A percentile compares a stretch with the other conserved stretches of the same genome.
Evolutionary conservation across 2,113 vertebrate species (phyloP).

Genomic region (Ceyx margarethae): DNA sequence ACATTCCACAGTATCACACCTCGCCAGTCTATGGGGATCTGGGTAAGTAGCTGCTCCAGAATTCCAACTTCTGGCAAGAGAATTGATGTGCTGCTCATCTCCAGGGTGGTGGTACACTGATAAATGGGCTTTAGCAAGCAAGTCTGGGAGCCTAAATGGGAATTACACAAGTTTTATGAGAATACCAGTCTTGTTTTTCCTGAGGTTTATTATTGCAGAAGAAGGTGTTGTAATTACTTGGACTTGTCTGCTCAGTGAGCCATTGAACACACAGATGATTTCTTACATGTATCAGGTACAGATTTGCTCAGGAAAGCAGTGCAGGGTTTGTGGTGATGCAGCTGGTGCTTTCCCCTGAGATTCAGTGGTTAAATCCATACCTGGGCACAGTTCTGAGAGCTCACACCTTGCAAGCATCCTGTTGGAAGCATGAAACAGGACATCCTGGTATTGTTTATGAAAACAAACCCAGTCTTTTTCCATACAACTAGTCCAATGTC

Average conservation of each 20-base stretch:
- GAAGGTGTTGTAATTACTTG: not conserved
- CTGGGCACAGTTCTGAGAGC: not conserved
- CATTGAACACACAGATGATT: not conserved
- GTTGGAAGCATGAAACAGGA: not conserved
- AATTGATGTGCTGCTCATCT: not conserved
- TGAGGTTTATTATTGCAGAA: not conserved
- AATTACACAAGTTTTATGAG: not conserved
- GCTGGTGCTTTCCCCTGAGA: not conserved
- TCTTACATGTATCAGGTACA: not conserved
- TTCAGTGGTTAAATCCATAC: not conserved
- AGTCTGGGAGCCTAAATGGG: not conserved
- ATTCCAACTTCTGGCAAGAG: not conserved
- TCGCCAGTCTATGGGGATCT: constrained; percentile 92
- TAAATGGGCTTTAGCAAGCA: not conserved
- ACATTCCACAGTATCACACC: constrained; percentile 93
- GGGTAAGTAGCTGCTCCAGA: constrained; percentile 76
- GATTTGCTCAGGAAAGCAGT: not conserved
- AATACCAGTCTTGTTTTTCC: not conserved
- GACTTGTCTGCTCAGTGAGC: not conserved
- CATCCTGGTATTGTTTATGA: not conserved
- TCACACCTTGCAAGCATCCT: not conserved
- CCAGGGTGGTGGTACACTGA: not conserved
- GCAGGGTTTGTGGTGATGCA: not conserved
- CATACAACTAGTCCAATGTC: not conserved
- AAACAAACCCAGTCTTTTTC: not conserved